These are phyloP conservation scores for Heliothis peltigera DNA, from an alignment of 2,888 invertebrate genomes.

Conservation along the genomic window DNA sequence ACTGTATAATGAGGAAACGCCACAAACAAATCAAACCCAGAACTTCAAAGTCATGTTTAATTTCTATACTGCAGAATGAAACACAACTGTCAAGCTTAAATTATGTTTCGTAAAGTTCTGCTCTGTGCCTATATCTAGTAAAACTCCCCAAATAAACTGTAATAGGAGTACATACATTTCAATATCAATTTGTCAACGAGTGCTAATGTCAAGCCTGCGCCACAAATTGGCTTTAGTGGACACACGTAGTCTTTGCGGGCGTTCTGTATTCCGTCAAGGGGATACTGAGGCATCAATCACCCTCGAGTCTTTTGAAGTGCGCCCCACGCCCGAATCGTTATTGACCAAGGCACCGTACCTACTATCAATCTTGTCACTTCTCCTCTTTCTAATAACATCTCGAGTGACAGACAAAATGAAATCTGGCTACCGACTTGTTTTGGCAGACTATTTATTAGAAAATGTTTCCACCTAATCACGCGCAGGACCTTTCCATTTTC, in stretches of 20 bases:
- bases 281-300: conserved; percentile 76
- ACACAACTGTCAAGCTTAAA: no score
- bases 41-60: neutral
- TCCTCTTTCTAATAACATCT: conserved; percentile 72
- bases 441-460: conserved; percentile 47
- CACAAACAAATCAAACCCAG: neutral
- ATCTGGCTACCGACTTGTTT: conserved; percentile 47
- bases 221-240: conserved; percentile 72
- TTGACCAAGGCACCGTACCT: conserved; percentile 71
- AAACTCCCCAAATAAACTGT: neutral
- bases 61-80: no score
- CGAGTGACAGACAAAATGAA: conserved; percentile 71
- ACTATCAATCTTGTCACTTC: conserved; percentile 84
- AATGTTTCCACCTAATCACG: conserved; percentile 56
- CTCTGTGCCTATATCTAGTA: no score
- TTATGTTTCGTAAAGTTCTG: no score
- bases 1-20: neutral
- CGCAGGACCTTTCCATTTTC: conserved; percentile 47
- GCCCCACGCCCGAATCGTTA: conserved; percentile 68
- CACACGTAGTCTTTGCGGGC: conserved; percentile 57
- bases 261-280: conserved; percentile 80
- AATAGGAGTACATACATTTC: conserved; percentile 6
- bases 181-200: conserved; percentile 40
- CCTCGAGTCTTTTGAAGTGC: conserved; percentile 81
- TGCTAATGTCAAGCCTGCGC: conserved; percentile 64